phyloP scores from a whole-genome alignment of 2,113 vertebrate species.

The Tylochromis polylepis region DNA sequence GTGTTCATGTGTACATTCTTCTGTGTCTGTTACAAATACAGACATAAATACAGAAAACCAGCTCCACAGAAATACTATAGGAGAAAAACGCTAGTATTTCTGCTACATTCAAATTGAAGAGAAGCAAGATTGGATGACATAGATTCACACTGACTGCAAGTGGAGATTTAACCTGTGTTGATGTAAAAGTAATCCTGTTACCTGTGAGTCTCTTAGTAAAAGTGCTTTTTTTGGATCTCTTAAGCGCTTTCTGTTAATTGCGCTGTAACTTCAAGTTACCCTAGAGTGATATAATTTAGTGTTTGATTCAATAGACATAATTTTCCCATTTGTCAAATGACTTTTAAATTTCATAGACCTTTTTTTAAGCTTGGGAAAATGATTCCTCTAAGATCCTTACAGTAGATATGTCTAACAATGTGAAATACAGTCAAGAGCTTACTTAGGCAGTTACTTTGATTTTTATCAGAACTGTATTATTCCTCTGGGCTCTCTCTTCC shows the following conservation, averaged over 20 bases:
- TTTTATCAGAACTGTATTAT: constrained; percentile 9
- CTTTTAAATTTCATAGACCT: not conserved
- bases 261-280: not conserved
- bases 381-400: not conserved
- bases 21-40: not conserved
- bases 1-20: not conserved
- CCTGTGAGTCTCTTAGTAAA: not conserved
- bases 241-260: not conserved
- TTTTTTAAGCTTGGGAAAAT: not conserved
- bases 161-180: not conserved
- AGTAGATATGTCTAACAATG: not conserved
- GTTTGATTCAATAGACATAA: not conserved
- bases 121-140: not conserved
- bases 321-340: not conserved
- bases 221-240: not conserved
- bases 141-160: not conserved
- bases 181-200: not conserved
- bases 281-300: not conserved
- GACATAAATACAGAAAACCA: not conserved
- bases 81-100: not conserved
- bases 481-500: not conserved
- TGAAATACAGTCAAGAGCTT: constrained; percentile 9
- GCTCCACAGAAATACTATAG: not conserved
- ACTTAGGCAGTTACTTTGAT: not conserved
- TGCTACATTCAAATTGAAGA: not conserved